Evolutionary conservation across 2,797 vertebrate genomes (phyloP).

Genomic region (Selene dorsalis): DNA sequence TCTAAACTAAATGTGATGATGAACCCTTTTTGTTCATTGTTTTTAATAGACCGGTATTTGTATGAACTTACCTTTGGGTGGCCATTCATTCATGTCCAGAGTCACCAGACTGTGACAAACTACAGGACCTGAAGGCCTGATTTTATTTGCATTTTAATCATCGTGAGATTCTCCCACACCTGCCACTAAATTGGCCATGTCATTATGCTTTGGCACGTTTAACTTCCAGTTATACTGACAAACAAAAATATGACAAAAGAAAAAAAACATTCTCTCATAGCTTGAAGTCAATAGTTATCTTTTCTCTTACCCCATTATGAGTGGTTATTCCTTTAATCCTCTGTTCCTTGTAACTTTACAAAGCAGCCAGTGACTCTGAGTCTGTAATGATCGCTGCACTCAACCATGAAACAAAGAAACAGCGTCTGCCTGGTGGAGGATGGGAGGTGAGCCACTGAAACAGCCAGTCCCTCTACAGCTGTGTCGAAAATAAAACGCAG

Average conservation of each 20-base stretch:
- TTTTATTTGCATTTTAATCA: constrained; percentile 81
- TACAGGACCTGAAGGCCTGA: constrained; percentile 40
- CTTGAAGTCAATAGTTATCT: constrained; percentile 47
- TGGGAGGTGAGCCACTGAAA: constrained; percentile 65
- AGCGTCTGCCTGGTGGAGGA: constrained; percentile 70
- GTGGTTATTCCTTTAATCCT: constrained; percentile 61
- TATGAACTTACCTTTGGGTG: constrained; percentile 4
- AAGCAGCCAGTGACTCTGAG: constrained; percentile 70
- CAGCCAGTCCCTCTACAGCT: constrained; percentile 61
- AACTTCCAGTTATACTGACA: constrained; percentile 56
- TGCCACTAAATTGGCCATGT: constrained; percentile 80
- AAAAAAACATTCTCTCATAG: constrained; percentile 17
- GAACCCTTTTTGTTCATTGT: not conserved
- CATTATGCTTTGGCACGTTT: constrained; percentile 70
- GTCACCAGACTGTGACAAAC: constrained; percentile 63
- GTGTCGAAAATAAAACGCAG: constrained; percentile 80
- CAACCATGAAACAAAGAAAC: constrained; percentile 80
- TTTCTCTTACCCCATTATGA: constrained; percentile 55
- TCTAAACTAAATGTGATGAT: not conserved
- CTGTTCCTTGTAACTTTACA: constrained; percentile 69
- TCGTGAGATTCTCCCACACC: constrained; percentile 71
- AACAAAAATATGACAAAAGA: constrained; percentile 29
- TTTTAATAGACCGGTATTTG: constrained; percentile 21
- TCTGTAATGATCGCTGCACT: constrained; percentile 80
- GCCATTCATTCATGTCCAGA: constrained; percentile 33